Conservation (phyloP, 2,888 invertebrate species). For the Phaonia tiefii region DNA sequence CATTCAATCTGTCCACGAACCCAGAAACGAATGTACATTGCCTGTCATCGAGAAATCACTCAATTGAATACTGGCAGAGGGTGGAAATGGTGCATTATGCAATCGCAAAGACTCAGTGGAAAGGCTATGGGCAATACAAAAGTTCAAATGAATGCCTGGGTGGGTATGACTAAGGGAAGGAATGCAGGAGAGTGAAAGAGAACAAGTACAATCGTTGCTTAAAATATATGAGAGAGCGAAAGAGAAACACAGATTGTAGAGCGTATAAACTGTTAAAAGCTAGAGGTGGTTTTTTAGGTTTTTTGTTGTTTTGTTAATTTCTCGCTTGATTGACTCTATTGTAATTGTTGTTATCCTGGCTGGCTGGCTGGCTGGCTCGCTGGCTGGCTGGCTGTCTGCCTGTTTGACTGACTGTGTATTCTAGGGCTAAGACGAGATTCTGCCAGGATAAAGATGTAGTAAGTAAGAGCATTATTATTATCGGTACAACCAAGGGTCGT, state of each 20-base stretch:
- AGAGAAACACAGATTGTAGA: too few species aligned
- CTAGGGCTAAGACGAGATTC: background rate
- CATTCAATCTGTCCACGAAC: background rate
- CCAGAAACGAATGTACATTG: background rate
- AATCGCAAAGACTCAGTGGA: background rate
- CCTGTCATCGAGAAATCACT: slow-evolving; percentile 3
- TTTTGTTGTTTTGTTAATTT: slow-evolving; percentile 28
- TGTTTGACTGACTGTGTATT: too few species aligned
- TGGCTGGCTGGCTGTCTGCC: too few species aligned
- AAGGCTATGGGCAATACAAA: background rate
- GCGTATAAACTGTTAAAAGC: background rate
- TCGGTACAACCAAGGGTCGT: background rate
- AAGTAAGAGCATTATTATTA: slow-evolving; percentile 20
- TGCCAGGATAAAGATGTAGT: slow-evolving; percentile 7
- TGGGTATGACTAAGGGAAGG: background rate
- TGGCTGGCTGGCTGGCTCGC: too few species aligned
- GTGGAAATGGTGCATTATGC: slow-evolving; percentile 15
- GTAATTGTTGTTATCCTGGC: slow-evolving; percentile 3
- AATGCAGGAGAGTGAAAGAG: too few species aligned
- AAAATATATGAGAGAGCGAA: too few species aligned
- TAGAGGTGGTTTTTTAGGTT: background rate
- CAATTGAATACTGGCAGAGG: slow-evolving; percentile 20
- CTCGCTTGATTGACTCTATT: slow-evolving; percentile 34
- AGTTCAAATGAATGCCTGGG: background rate
- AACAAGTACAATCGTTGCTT: too few species aligned